phyloP scores from a whole-genome alignment of 2,797 vertebrate species.

The Gymnocypris eckloni region DNA sequence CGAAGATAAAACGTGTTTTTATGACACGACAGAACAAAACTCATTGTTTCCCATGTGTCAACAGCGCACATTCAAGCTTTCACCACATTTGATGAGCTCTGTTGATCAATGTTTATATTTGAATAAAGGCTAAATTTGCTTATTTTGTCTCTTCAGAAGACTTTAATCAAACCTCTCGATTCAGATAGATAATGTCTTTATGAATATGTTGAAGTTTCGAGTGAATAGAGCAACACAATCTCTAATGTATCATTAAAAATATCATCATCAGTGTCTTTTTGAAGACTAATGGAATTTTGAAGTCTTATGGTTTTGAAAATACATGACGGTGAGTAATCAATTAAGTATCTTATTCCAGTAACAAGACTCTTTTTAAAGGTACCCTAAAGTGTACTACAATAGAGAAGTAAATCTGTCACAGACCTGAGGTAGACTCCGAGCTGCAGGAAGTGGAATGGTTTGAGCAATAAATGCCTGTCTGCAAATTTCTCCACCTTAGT shows the following conservation, averaged over 20 bases:
- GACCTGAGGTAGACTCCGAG: constrained; percentile 76
- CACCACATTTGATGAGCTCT: background rate
- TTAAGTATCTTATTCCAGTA: background rate
- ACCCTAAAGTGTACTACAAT: background rate
- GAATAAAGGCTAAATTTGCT: background rate
- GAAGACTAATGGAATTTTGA: background rate
- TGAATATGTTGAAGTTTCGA: no score
- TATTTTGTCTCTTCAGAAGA: background rate
- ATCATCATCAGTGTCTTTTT: background rate
- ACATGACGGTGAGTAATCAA: background rate
- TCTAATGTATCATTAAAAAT: background rate
- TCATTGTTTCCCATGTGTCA: no score
- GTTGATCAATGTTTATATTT: background rate
- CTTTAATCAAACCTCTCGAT: no score
- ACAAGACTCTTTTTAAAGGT: background rate
- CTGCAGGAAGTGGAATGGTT: constrained; percentile 69
- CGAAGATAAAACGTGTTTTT: background rate
- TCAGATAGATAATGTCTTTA: no score
- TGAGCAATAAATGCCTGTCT: background rate
- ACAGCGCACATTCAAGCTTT: no score
- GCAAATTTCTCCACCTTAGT: constrained; percentile 55
- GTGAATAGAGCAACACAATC: no score
- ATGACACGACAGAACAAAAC: background rate
- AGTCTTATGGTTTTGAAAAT: background rate
- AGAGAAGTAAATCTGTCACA: background rate